Base-by-base conservation (phyloP, 2,113 vertebrate species). In the Aldabrachelys gigantea region DNA sequence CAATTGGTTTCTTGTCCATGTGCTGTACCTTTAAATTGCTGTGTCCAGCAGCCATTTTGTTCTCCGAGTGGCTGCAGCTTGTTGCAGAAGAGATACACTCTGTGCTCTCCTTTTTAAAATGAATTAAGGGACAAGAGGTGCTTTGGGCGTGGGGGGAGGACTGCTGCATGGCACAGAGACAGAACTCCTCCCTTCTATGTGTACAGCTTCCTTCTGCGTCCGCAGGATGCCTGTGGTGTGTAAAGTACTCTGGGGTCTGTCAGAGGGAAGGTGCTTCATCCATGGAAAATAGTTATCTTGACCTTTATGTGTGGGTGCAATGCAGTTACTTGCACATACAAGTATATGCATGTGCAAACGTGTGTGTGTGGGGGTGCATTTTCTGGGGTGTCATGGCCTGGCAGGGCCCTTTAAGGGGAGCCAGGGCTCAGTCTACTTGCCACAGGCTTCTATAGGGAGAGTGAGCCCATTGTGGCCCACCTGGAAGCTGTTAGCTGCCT, bases 1-100 rank as follows among this genome's bases (percentile, higher is more conserved):
- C 69, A 89, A 91, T n/a, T 0, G 21, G 44, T 62, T 76, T n/a
- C 1, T 0, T 3, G 6, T 14, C 19, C 0, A 0, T 16, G 19
- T n/a, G 89, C 85, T n/a, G 1, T 44, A 31, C 27, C 31, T 80
- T 50, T 80, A 54, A 54, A 53, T 87, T 27, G 8, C 53, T 72
- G 2, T 3, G 31, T 3, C 41, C 86, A 65, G 81, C 47, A 2
- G 65, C 9, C 1, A 2, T 2, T 79, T 16, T 7, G 54, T 44
- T 59, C 47, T 2, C 53, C 0, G 27, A 81, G 25, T 7, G 29
- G 0, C 38, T 1, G 0, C 2, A n/a, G 12, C 21, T 47, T 72
- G 17, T 44, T 47, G 27, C 41, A 47, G 75, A 27, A 76, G 75
- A 76, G 75, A 5, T 27, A 25, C 41, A 14, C 75, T 27, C 75